Conservation (phyloP, 2,113 vertebrate species). For the Piliocolobus tephrosceles region DNA sequence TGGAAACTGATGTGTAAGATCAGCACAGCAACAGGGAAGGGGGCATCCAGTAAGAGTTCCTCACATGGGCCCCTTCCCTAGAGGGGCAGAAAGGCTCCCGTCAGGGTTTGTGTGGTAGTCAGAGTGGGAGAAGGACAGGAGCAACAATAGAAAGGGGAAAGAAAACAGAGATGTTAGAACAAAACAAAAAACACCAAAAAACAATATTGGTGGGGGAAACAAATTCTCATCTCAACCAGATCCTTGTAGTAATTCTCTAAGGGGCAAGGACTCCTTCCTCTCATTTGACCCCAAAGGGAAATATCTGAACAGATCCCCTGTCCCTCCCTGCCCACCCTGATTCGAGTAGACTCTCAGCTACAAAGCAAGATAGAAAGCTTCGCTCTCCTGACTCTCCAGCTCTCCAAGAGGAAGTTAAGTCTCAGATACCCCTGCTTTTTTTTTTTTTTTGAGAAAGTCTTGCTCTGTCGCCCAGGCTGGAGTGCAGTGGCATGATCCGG, state of each 20-base stretch:
- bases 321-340: neutral
- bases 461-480: too few species aligned
- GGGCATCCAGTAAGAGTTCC: neutral
- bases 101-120: neutral
- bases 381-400: neutral
- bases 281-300: neutral
- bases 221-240: neutral
- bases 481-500: too few species aligned
- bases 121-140: neutral
- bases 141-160: neutral
- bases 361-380: neutral
- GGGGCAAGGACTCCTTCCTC: neutral
- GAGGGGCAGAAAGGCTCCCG: neutral
- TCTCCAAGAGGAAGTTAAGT: neutral
- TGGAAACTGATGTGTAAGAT: neutral
- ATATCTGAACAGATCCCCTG: neutral
- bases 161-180: neutral
- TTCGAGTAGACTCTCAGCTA: neutral
- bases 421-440: too few species aligned
- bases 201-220: neutral
- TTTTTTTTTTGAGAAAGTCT: too few species aligned
- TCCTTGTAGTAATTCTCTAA: neutral
- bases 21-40: neutral
- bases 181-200: neutral
- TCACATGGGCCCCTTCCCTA: neutral